A percentile compares a stretch with the other conserved stretches of the same genome.
Evolutionary conservation across 2,797 vertebrate species (phyloP).

Genomic region (Hoplostethus atlanticus): DNA sequence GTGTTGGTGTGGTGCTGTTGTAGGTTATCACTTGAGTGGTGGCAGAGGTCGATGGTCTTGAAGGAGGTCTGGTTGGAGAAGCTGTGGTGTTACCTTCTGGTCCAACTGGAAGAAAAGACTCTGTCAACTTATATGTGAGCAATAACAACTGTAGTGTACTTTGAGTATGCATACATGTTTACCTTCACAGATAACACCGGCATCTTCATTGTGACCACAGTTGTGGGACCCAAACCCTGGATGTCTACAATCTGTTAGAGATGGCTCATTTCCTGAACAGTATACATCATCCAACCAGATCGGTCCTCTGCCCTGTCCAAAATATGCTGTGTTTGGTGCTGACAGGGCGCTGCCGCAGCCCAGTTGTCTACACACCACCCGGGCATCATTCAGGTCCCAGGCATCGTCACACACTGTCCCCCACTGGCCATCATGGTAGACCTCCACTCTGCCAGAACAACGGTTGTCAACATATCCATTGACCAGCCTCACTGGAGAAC

Average conservation of each 20-base stretch:
- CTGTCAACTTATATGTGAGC: too few species aligned
- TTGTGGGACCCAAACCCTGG: too few species aligned
- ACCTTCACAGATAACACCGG: too few species aligned
- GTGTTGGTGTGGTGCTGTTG: neutral
- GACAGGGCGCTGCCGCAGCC: slow-evolving; percentile 57
- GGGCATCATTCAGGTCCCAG: slow-evolving; percentile 56
- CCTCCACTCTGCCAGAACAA: slow-evolving; percentile 72
- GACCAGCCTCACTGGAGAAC: slow-evolving; percentile 50
- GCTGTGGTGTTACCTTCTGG: too few species aligned
- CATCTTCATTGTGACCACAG: too few species aligned
- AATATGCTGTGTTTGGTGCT: slow-evolving; percentile 31
- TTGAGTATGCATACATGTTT: too few species aligned
- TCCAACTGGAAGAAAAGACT: too few species aligned
- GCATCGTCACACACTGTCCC: slow-evolving; percentile 69
- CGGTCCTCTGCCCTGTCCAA: slow-evolving; percentile 57
- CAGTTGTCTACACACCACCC: slow-evolving; percentile 69
- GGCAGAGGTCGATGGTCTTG: too few species aligned
- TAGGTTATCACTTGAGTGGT: too few species aligned
- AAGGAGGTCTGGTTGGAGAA: too few species aligned
- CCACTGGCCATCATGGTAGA: slow-evolving; percentile 56
- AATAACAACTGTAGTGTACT: too few species aligned
- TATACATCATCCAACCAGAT: slow-evolving; percentile 70
- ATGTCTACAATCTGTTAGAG: too few species aligned
- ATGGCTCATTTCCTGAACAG: slow-evolving; percentile 57
- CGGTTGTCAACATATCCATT: slow-evolving; percentile 11